Evolutionary conservation across 2,113 vertebrate genomes (phyloP).

Genomic region (Sterna hirundo): DNA sequence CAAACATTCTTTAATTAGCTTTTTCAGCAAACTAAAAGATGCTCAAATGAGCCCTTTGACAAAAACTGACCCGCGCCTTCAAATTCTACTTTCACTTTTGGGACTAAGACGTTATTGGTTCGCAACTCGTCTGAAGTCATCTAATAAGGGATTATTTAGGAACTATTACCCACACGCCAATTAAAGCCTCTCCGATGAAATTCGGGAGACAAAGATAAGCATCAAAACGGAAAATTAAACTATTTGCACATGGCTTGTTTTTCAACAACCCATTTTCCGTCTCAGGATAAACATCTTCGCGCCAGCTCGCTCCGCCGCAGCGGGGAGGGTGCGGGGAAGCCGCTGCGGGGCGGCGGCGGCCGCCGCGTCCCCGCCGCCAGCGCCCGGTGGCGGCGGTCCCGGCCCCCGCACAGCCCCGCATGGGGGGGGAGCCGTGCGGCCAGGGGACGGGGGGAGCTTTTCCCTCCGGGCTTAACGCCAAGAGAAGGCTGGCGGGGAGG

Average conservation of each 20-base stretch:
- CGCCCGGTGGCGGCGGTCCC: not conserved
- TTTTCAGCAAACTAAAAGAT: conserved; percentile 55
- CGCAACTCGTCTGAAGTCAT: conserved; percentile 57
- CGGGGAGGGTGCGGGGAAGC: conserved; percentile 17
- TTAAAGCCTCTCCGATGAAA: conserved; percentile 61
- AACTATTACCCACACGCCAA: conserved; percentile 51
- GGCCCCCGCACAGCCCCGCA: not conserved
- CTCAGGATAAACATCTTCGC: conserved; percentile 49
- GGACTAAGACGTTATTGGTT: conserved; percentile 61
- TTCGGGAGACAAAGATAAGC: conserved; percentile 60
- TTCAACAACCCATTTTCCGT: conserved; percentile 56
- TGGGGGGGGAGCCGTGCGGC: not conserved
- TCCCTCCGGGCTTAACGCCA: not conserved
- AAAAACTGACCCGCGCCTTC: conserved; percentile 52
- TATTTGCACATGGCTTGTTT: conserved; percentile 52
- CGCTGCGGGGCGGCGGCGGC: not conserved
- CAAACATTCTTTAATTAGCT: conserved; percentile 62
- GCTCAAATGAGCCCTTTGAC: conserved; percentile 43
- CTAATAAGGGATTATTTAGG: conserved; percentile 62
- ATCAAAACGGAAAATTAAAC: conserved; percentile 65
- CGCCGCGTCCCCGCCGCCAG: not conserved
- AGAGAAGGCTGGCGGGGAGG: not conserved
- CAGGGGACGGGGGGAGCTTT: not conserved
- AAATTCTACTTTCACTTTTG: conserved; percentile 50
- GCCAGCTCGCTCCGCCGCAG: not conserved